Evolutionary conservation across 2,113 vertebrate species (phyloP).

Genomic region (Centropus unirufus): DNA sequence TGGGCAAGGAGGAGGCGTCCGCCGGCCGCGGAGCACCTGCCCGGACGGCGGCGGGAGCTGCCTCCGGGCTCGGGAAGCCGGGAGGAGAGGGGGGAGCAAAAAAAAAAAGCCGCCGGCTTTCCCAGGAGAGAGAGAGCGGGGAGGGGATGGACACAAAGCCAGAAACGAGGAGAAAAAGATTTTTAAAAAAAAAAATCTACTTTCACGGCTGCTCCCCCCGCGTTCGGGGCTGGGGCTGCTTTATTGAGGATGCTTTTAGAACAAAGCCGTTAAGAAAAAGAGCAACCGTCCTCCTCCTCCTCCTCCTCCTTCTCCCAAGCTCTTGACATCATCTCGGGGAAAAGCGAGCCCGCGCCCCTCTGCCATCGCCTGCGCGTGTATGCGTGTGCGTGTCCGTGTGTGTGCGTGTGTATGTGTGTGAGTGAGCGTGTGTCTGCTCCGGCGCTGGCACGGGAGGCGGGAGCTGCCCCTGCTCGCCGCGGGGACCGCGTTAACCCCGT

Average conservation of each 20-base stretch:
- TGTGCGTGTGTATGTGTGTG: not conserved
- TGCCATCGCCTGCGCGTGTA: conserved; percentile 21
- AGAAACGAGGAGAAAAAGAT: not conserved
- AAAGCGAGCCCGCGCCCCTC: conserved; percentile 15
- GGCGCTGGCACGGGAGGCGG: conserved; percentile 3
- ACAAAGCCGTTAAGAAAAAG: conserved; percentile 45
- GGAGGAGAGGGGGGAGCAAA: too few relatives aligned
- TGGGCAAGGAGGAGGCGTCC: too few relatives aligned
- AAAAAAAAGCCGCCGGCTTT: too few relatives aligned
- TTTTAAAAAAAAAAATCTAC: not conserved
- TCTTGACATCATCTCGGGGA: conserved; percentile 35
- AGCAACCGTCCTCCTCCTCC: conserved; percentile 1
- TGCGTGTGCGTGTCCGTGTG: not conserved
- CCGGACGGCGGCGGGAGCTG: too few relatives aligned
- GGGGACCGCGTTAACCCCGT: conserved; percentile 21
- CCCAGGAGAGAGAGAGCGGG: not conserved
- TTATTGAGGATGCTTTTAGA: conserved; percentile 41
- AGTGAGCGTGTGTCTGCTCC: not conserved
- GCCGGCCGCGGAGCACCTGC: too few relatives aligned
- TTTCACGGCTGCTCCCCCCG: not conserved
- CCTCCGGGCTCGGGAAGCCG: too few relatives aligned
- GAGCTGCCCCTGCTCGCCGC: not conserved
- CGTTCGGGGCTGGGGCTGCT: conserved; percentile 16
- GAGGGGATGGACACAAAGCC: not conserved
- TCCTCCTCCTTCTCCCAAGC: conserved; percentile 39